A percentile compares a stretch with the other conserved stretches of the same genome.
phyloP scores from a whole-genome alignment of 2,888 invertebrate genomes.

The Tineola bisselliella region DNA sequence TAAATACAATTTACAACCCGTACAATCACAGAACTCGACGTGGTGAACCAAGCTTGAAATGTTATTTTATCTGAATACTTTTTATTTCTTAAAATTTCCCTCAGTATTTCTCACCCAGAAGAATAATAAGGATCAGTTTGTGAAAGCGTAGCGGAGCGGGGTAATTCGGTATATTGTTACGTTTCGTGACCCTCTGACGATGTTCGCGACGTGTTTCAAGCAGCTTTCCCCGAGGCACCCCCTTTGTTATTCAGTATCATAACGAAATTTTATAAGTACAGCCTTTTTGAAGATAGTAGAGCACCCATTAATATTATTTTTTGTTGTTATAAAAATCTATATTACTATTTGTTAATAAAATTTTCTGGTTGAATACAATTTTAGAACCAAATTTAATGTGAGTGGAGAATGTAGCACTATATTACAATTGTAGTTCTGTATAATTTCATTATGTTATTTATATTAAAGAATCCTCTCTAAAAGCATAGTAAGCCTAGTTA shows the following conservation, averaged over 20 bases:
- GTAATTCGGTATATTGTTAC: slow-evolving; percentile 47
- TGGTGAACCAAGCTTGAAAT: slow-evolving; percentile 28
- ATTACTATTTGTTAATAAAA: not conserved
- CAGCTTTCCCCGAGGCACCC: slow-evolving; percentile 38
- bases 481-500: not conserved
- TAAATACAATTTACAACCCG: not conserved
- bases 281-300: slow-evolving; percentile 21
- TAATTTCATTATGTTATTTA: not conserved
- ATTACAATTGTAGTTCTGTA: too few relatives aligned
- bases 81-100: slow-evolving; percentile 27
- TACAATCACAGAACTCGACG: not conserved
- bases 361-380: too few relatives aligned
- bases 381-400: too few relatives aligned
- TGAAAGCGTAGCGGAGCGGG: slow-evolving; percentile 27
- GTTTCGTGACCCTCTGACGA: slow-evolving; percentile 53
- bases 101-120: slow-evolving; percentile 38
- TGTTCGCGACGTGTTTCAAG: slow-evolving; percentile 49
- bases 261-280: slow-evolving; percentile 43
- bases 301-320: not conserved
- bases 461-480: not conserved
- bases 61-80: slow-evolving; percentile 33
- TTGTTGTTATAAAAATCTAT: too few relatives aligned
- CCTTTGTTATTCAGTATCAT: slow-evolving; percentile 49
- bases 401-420: too few relatives aligned
- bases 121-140: slow-evolving; percentile 47